A percentile compares a stretch with the other conserved stretches of the same genome.
Evolutionary conservation across 2,888 invertebrate species (phyloP).

Genomic region (Copidosoma aretas): DNA sequence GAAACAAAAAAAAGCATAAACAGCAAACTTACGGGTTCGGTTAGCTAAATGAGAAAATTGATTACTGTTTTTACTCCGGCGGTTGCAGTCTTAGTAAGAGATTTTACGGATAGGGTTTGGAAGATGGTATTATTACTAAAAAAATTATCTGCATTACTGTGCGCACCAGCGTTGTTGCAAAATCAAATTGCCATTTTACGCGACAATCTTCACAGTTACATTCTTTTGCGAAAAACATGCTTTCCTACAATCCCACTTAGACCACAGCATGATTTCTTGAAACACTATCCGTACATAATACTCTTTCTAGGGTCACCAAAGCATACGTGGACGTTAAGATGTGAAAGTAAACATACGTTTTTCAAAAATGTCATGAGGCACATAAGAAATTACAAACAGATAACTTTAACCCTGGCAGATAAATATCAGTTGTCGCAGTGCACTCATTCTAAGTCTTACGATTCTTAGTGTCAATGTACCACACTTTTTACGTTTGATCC

Average conservation of each 20-base stretch:
- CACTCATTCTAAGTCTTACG: too few species aligned
- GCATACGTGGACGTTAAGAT: slow-evolving; percentile 41
- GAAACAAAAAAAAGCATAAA: background rate
- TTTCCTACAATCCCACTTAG: slow-evolving; percentile 3
- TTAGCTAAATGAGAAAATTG: slow-evolving; percentile 19
- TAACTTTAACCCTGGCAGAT: slow-evolving; percentile 27
- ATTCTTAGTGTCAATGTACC: too few species aligned
- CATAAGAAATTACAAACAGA: slow-evolving; percentile 43
- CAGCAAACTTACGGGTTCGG: slow-evolving; percentile 19
- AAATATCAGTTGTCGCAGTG: slow-evolving; percentile 32
- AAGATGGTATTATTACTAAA: slow-evolving; percentile 28
- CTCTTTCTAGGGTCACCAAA: slow-evolving; percentile 36
- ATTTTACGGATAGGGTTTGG: slow-evolving; percentile 23
- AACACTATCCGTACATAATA: slow-evolving; percentile 38
- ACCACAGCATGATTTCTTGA: slow-evolving; percentile 43
- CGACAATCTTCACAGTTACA: slow-evolving; percentile 7
- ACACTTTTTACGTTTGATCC: too few species aligned
- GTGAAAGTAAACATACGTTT: slow-evolving; percentile 45
- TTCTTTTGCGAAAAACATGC: slow-evolving; percentile 1
- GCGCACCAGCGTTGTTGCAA: slow-evolving; percentile 17
- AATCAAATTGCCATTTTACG: slow-evolving; percentile 13
- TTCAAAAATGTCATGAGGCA: slow-evolving; percentile 40
- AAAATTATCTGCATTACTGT: slow-evolving; percentile 13
- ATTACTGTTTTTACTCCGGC: slow-evolving; percentile 18
- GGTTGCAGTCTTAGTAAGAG: slow-evolving; percentile 11